Conservation (phyloP, 2,113 vertebrate species). For the Microtus oregoni region DNA sequence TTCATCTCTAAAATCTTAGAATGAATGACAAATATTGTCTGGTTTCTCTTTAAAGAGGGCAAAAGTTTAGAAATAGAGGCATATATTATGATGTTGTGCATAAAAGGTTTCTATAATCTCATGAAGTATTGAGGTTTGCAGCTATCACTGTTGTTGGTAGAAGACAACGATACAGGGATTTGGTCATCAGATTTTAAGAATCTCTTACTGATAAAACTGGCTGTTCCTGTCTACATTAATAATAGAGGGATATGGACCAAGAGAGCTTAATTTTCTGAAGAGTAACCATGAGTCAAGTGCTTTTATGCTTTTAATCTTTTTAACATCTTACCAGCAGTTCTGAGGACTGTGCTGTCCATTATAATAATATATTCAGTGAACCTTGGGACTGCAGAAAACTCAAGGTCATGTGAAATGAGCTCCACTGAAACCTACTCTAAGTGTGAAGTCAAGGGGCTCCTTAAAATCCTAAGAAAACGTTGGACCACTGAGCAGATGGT, state of each 20-base stretch:
- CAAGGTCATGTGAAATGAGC: background rate
- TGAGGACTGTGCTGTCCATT: background rate
- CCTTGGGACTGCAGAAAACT: constrained; percentile 23
- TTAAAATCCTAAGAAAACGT: background rate
- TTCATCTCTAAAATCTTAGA: constrained; percentile 50
- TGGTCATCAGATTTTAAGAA: background rate
- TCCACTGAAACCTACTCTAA: background rate
- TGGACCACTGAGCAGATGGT: background rate
- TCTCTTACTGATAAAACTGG: background rate
- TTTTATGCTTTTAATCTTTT: constrained; percentile 40
- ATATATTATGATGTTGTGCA: background rate
- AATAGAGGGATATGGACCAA: constrained; percentile 10
- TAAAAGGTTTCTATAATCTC: constrained; percentile 17
- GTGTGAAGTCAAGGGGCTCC: background rate
- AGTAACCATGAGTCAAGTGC: background rate
- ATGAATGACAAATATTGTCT: background rate
- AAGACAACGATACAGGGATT: constrained; percentile 32
- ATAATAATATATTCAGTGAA: background rate
- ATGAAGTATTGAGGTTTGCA: background rate
- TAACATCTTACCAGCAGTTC: constrained; percentile 19
- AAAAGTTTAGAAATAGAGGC: background rate
- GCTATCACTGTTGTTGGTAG: background rate
- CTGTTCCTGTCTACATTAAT: background rate
- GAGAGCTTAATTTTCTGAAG: constrained; percentile 52
- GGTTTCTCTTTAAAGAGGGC: constrained; percentile 37